Conservation (phyloP, 2,888 invertebrate genomes). For the Andricus curvator region DNA sequence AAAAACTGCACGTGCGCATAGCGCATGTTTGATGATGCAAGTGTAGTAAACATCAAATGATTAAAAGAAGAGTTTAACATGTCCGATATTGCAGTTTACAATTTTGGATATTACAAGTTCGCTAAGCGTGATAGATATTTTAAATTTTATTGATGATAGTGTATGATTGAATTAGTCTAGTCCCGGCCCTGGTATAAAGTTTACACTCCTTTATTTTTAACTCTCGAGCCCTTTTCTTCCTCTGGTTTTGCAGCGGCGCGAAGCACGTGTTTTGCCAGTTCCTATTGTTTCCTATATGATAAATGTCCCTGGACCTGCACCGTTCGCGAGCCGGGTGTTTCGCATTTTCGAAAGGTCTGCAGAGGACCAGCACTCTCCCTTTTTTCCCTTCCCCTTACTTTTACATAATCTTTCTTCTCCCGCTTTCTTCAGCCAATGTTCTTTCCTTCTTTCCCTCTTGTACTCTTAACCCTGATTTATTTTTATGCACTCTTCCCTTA, state of each 20-base stretch:
- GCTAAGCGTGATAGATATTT: too few relatives aligned
- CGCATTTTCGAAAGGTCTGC: constrained; percentile 52
- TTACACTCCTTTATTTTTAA: constrained; percentile 9
- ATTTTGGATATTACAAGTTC: too few relatives aligned
- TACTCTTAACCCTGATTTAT: constrained; percentile 24
- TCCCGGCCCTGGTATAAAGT: not conserved
- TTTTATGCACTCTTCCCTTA: constrained; percentile 18
- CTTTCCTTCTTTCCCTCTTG: constrained; percentile 9
- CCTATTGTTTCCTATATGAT: constrained; percentile 78
- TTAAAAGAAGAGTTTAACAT: too few relatives aligned
- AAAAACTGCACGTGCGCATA: too few relatives aligned
- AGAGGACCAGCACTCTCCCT: constrained; percentile 15
- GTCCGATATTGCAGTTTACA: too few relatives aligned
- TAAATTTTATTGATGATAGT: not conserved
- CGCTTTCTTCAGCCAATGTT: constrained; percentile 23
- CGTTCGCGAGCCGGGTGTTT: constrained; percentile 53
- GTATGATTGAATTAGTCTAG: constrained; percentile 8
- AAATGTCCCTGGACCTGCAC: constrained; percentile 65
- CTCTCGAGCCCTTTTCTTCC: constrained; percentile 54
- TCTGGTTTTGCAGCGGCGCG: constrained; percentile 74
- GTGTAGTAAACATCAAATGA: too few relatives aligned
- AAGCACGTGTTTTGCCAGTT: constrained; percentile 78
- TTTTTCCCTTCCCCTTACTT: not conserved
- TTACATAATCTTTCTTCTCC: constrained; percentile 9
- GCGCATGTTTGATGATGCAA: too few relatives aligned